Evolutionary conservation across 1,140 invertebrate genomes (phyloP).

Genomic region (Ceratina calcarata): DNA sequence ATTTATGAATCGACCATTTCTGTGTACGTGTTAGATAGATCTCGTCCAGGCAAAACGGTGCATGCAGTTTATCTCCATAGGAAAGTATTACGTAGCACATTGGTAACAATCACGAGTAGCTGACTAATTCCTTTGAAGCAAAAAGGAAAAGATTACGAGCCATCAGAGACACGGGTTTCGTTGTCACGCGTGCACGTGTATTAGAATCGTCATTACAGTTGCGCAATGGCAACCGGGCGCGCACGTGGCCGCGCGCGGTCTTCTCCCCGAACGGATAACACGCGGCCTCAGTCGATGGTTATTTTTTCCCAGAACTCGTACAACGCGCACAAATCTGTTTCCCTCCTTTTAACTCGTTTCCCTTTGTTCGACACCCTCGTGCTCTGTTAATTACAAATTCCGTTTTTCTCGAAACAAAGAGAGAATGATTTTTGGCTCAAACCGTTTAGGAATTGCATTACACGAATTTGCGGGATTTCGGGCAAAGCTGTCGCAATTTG

Average conservation of each 20-base stretch:
- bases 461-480: neutral
- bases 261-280: slow-evolving; percentile 13
- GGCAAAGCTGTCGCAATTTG: neutral
- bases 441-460: neutral
- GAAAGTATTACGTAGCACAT: neutral
- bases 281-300: neutral
- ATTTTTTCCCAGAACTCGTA: neutral
- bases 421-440: neutral
- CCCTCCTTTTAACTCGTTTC: neutral
- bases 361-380: neutral
- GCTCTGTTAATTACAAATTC: neutral
- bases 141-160: slow-evolving; percentile 25
- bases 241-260: slow-evolving; percentile 63
- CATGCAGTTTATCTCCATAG: neutral
- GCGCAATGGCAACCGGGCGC: slow-evolving; percentile 47
- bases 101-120: neutral
- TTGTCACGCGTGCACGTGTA: slow-evolving; percentile 61
- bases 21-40: neutral
- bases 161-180: slow-evolving; percentile 20
- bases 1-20: neutral
- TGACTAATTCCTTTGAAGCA: slow-evolving; percentile 12
- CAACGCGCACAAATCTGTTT: neutral
- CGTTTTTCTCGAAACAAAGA: neutral
- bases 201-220: slow-evolving; percentile 39
- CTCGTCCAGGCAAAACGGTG: neutral